phyloP scores from a whole-genome alignment of 2,888 invertebrate genomes.

The Linyphia triangularis region DNA sequence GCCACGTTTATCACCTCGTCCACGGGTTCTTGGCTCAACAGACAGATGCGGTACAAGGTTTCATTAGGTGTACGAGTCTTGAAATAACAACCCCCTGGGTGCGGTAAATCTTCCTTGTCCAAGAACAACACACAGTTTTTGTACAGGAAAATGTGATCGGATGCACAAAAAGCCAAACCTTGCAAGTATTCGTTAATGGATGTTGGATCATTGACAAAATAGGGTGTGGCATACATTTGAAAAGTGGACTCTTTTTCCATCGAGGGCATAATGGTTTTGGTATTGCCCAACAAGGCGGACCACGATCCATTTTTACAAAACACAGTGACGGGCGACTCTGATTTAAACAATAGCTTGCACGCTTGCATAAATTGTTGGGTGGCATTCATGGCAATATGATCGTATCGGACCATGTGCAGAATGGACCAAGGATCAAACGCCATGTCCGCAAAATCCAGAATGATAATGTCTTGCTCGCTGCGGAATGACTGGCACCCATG shows the following conservation, averaged over 20 bases:
- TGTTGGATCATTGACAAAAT: no score
- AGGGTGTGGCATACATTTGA: no score
- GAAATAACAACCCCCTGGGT: no score
- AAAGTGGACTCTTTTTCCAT: not conserved
- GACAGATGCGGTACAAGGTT: no score
- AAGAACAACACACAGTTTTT: no score
- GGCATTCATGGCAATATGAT: not conserved
- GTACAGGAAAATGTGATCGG: no score
- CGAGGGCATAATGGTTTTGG: not conserved
- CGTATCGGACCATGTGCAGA: not conserved
- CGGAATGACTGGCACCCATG: conserved; percentile 8
- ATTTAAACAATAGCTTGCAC: not conserved
- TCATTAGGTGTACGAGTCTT: no score
- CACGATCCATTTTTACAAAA: not conserved
- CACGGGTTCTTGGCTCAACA: no score
- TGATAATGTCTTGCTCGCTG: not conserved
- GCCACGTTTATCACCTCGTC: no score
- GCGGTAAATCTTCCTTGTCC: no score
- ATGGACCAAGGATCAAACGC: not conserved
- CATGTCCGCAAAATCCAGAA: conserved; percentile 9
- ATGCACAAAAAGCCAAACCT: no score
- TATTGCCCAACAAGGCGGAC: not conserved
- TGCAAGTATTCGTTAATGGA: no score
- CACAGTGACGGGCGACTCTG: not conserved
- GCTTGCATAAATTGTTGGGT: conserved; percentile 1